These are phyloP conservation scores for Gymnoscopelus microlampas DNA, from an alignment of 2,797 vertebrate species.

Conservation along the genomic window DNA sequence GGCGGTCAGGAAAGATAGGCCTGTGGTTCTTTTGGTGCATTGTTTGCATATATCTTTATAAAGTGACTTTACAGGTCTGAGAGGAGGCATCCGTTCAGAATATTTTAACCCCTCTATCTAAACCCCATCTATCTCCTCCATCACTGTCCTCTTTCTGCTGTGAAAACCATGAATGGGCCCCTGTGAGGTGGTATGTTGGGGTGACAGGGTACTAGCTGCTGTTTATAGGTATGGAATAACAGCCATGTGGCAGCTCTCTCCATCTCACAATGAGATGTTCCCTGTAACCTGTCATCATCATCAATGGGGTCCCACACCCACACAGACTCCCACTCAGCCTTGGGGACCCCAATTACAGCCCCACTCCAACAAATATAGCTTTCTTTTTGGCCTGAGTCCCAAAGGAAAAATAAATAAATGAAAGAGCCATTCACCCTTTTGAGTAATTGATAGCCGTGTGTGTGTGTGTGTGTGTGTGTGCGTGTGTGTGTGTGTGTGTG, in stretches of 20 bases:
- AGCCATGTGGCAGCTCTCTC: constrained; percentile 15
- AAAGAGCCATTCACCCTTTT: constrained; percentile 1
- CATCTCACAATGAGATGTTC: constrained; percentile 12
- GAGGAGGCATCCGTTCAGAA: background rate
- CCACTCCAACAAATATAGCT: constrained; percentile 23
- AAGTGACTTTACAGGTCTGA: constrained; percentile 13
- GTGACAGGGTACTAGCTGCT: constrained; percentile 3
- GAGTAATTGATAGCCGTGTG: constrained; percentile 6
- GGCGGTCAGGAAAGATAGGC: too few species aligned
- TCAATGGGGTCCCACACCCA: constrained; percentile 19
- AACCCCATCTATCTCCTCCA: background rate
- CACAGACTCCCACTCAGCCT: background rate
- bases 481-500: constrained; percentile 15
- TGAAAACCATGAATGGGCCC: constrained; percentile 18
- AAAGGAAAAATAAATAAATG: background rate
- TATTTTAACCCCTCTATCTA: constrained; percentile 6
- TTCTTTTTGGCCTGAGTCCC: constrained; percentile 19
- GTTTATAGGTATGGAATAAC: constrained; percentile 33
- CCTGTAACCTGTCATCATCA: constrained; percentile 51
- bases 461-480: constrained; percentile 2
- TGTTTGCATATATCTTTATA: constrained; percentile 21
- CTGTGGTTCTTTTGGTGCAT: background rate
- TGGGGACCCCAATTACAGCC: constrained; percentile 43
- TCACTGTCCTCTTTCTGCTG: background rate
- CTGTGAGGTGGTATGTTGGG: constrained; percentile 9